Percentiles rank a stretch among this genome's conserved stretches.
phyloP scores from a whole-genome alignment of 2,797 vertebrate species.

The Schizopygopsis pylzovi region DNA sequence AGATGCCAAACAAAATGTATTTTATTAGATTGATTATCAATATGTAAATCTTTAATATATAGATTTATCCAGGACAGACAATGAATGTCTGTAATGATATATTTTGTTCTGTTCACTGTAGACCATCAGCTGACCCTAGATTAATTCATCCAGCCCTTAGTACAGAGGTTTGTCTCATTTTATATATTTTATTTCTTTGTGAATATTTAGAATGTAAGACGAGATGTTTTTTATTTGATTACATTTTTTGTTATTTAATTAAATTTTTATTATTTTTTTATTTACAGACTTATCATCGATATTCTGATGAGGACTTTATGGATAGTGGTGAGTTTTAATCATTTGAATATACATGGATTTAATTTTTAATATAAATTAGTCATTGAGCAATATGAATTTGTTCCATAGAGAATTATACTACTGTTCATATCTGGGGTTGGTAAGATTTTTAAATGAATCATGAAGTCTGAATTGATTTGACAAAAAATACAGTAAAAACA shows the following conservation, averaged over 20 bases:
- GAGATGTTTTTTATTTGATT: not conserved
- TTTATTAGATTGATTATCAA: not conserved
- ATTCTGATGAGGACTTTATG: slow-evolving; percentile 42
- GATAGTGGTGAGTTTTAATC: slow-evolving; percentile 52
- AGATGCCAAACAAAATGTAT: not conserved
- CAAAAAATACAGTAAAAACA: not conserved
- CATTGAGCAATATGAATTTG: too few relatives aligned
- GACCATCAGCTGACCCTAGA: slow-evolving; percentile 46
- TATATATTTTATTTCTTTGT: not conserved
- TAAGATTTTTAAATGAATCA: not conserved
- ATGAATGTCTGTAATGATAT: not conserved
- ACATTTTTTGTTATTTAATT: not conserved
- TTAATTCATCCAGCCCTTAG: slow-evolving; percentile 53
- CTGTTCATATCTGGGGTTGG: not conserved
- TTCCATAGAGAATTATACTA: not conserved
- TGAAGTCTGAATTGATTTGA: not conserved
- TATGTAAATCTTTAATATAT: not conserved
- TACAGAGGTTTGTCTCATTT: slow-evolving; percentile 54
- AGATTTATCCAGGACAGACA: not conserved
- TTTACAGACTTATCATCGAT: slow-evolving; percentile 19
- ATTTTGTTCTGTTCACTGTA: slow-evolving; percentile 18
- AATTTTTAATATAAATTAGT: not conserved
- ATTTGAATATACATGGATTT: not conserved
- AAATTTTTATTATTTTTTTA: not conserved
- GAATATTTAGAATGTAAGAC: not conserved